phyloP scores from a whole-genome alignment of 2,797 vertebrate species.

The Rhinella marina region DNA sequence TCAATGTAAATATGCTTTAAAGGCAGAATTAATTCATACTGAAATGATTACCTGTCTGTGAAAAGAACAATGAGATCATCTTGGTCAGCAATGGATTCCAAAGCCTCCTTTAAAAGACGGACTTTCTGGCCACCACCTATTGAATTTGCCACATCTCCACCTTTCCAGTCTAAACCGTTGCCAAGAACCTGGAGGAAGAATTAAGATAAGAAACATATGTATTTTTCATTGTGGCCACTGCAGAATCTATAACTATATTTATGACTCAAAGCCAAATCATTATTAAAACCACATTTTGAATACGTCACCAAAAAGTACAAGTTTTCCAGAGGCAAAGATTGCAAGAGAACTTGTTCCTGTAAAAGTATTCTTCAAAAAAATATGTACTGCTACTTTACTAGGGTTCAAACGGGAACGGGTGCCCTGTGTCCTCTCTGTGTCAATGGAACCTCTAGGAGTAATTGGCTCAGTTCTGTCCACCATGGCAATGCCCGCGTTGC shows the following conservation, averaged over 20 bases:
- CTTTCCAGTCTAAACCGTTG: conserved; percentile 89
- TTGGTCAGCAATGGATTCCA: conserved; percentile 79
- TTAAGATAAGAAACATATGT: conserved; percentile 30
- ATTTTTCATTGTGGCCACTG: not conserved
- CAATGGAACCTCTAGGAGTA: no score
- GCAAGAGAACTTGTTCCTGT: no score
- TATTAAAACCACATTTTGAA: conserved; percentile 32
- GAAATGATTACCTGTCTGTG: conserved; percentile 85
- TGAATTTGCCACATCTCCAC: conserved; percentile 85
- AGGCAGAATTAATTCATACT: not conserved
- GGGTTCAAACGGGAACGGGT: no score
- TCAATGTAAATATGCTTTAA: not conserved
- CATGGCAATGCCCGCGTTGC: no score
- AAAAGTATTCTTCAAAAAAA: no score
- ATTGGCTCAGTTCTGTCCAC: no score
- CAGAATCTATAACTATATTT: not conserved
- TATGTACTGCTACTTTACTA: no score
- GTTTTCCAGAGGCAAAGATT: no score
- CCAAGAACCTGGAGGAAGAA: conserved; percentile 83
- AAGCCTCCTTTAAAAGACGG: conserved; percentile 87
- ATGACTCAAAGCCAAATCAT: not conserved
- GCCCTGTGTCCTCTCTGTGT: no score
- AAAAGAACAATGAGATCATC: conserved; percentile 87
- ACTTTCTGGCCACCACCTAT: conserved; percentile 97
- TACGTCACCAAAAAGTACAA: no score